Evolutionary conservation across 2,797 vertebrate species (phyloP), one percentile per base, ranked within the genome.

Genomic region (Falco novaeseelandiae): DNA sequence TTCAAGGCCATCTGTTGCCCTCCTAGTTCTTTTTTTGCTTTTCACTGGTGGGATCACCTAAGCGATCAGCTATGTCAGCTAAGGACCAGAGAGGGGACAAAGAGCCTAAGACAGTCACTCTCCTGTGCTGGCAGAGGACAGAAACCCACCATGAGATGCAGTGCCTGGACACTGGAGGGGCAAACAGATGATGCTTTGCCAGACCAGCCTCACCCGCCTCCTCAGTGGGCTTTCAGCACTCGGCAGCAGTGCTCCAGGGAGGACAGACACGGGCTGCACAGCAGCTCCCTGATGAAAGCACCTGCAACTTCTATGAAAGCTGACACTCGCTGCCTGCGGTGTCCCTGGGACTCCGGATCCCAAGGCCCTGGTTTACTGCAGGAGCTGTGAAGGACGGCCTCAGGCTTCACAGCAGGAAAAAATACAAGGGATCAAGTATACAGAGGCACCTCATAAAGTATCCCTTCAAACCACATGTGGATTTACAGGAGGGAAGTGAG

Each of bases 361-460:
- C 87, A 71, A 85, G 82, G 74, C 74, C 57, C 63, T 36, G 73
- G 44, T 96, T 96, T 96, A 95, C 88, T 96, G 74, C 87, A 55
- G 52, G 86, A 95, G 89, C 82, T 83, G 93, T 82, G 89, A 97
- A 94, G 91, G 94, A 96, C 14, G 5, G 92, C 95, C 94, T 94
- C 67, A 1, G 95, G 93, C 92, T 94, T 65, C 91, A 49, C 86
- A 93, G 88, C 92, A 83, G 51, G 67, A 85, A 87, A 93, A 96
- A 96, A 90, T 93, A 94, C 57, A 73, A 93, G 86, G 74, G 86
- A 94, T 95, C 95, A 94, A 92, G 90, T 93, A 27, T 89, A 85
- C 87, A 78, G 90, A 93, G 89, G 42, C 96, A 97, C 93, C 96
- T 97, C 94, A 85, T 97, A 96, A 97, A 94, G 74, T 85, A 92